Evolutionary conservation across 2,888 invertebrate genomes (phyloP), one percentile per base, ranked within the genome.

Genomic region (Caenorhabditis angaria): DNA sequence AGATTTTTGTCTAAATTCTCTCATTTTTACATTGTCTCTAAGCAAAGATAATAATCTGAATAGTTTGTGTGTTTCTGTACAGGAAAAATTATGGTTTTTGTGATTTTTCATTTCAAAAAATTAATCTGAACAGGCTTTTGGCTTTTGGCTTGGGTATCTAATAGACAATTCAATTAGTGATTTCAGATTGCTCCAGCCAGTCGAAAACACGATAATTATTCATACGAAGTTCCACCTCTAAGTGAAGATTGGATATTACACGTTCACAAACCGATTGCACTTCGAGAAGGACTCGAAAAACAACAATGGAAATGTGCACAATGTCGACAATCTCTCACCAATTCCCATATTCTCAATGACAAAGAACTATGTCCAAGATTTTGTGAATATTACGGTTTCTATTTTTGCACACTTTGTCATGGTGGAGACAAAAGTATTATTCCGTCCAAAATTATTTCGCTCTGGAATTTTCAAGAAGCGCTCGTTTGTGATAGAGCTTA

Each of bases 381-480:
- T 85, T 94, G 94, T 87, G 92, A 93, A 83, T 94, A 94, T 88
- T 89, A 93, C 71, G 93, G 94, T 12, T 91, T 93, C 85, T 93
- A 92, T 88, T 93, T 94, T 88, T 94, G 94, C 86, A 93, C 93
- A 14, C 93, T 93, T 55, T 94, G 94, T 87, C 94, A 94, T 88
- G 91, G 92, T 27, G 92, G 93, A 88, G 92, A 92, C 86, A 90
- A 92, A 66, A 91, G 92, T 4, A 89, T 92, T 74, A 92, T 94
- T 83, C 90, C 90, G 18, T 89, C 89, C 2, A 84, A 88, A 27
- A 88, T 90, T 56, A 83, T 91, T 24, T 86, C 88, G 69, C 88
- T 88, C 61, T 90, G 90, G 90, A 89, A 89, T 80, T 90, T 88
- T 66, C 90, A 88, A 68, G 92, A 92, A 85, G 93, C 92, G 89